Evolutionary conservation across 1,140 invertebrate species (phyloP).

Genomic region (Lethrus apterus): DNA sequence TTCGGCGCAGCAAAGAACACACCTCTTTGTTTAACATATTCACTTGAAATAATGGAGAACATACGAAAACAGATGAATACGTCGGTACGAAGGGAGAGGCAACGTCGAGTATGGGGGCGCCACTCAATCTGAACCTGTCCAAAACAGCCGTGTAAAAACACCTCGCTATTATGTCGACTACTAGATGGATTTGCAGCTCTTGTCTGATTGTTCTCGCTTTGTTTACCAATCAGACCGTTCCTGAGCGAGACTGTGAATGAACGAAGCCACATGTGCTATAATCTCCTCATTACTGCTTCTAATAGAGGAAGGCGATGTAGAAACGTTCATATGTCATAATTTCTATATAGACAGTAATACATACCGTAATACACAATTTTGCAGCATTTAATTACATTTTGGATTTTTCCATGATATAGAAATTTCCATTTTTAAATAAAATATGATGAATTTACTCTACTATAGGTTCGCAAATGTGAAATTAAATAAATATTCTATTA

Average conservation of each 20-base stretch:
- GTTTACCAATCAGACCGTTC: constrained; percentile 23
- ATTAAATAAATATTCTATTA: no score
- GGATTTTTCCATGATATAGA: no score
- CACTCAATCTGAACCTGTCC: constrained; percentile 27
- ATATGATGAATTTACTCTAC: no score
- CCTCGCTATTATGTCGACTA: constrained; percentile 26
- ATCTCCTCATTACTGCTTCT: constrained; percentile 7
- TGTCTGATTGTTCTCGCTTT: constrained; percentile 26
- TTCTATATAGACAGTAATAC: no score
- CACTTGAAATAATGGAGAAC: constrained; percentile 3
- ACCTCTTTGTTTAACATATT: constrained; percentile 1
- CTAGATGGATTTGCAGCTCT: constrained; percentile 22
- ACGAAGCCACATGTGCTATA: constrained; percentile 11
- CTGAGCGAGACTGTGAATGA: constrained; percentile 10
- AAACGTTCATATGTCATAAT: no score
- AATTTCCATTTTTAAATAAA: no score
- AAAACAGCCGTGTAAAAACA: constrained; percentile 25
- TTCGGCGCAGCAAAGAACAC: no score
- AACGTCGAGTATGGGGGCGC: constrained; percentile 7
- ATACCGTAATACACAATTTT: no score
- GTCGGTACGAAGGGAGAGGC: constrained; percentile 6
- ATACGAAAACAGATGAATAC: constrained; percentile 8
- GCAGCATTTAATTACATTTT: no score
- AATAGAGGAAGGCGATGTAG: no score
- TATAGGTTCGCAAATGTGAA: no score